Evolutionary conservation across 2,113 vertebrate species (phyloP).

Genomic region (Genyomyrus donnyi): DNA sequence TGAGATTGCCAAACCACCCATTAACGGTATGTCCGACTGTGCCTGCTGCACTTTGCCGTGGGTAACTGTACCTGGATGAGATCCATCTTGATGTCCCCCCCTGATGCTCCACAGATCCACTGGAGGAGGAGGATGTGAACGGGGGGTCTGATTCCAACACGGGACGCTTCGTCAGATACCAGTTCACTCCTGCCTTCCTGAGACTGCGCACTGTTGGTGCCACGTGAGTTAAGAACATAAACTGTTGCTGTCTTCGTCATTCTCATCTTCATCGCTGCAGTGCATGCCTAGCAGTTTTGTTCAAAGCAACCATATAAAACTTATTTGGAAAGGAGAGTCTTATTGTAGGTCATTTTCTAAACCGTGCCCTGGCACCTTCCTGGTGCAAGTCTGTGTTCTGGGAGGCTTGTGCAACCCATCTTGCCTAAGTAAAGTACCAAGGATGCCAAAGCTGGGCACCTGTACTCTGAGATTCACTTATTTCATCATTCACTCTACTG

Average conservation of each 20-base stretch:
- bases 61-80: neutral
- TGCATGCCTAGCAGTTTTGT: neutral
- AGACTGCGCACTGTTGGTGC: conserved; percentile 89
- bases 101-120: neutral
- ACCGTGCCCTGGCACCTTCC: neutral
- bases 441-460: neutral
- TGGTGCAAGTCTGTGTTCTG: neutral
- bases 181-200: conserved; percentile 94
- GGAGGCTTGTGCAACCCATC: neutral
- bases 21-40: conserved; percentile 55
- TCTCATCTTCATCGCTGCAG: neutral
- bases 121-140: conserved; percentile 57
- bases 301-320: neutral
- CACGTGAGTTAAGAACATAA: conserved; percentile 70
- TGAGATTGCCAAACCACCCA: conserved; percentile 94
- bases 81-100: neutral
- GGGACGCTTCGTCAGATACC: conserved; percentile 92
- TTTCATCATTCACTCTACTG: neutral
- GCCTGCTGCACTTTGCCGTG: neutral
- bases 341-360: neutral
- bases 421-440: neutral
- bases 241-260: neutral
- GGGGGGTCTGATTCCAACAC: conserved; percentile 73
- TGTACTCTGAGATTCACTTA: neutral
- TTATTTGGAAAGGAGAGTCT: neutral